Percentiles rank a stretch among this genome's conserved stretches.
phyloP scores from a whole-genome alignment of 2,797 vertebrate species.

The Amphiprion clarkii region DNA sequence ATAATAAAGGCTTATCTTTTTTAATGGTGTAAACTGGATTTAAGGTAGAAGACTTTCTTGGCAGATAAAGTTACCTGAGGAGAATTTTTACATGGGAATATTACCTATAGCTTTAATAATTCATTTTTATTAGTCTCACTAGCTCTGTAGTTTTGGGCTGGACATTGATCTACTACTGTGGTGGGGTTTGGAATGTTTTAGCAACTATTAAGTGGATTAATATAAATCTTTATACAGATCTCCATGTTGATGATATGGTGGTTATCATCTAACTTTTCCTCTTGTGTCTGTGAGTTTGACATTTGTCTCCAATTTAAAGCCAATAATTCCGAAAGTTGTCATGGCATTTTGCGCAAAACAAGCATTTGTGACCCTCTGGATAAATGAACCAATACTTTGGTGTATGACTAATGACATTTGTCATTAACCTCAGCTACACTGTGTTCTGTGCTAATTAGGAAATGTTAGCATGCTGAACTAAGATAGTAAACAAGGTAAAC shows the following conservation, averaged over 20 bases:
- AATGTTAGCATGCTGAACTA: not conserved
- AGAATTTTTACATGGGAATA: not conserved
- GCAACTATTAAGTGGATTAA: not conserved
- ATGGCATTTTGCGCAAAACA: not conserved
- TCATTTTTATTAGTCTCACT: not conserved
- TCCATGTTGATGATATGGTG: not conserved
- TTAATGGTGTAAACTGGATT: slow-evolving; percentile 3
- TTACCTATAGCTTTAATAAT: not conserved
- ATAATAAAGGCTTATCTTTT: too few species aligned
- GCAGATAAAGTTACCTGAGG: not conserved
- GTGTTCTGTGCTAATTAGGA: not conserved
- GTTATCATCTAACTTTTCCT: not conserved
- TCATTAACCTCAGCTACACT: not conserved
- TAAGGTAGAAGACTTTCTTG: not conserved
- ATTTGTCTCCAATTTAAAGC: not conserved
- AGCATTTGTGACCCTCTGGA: not conserved
- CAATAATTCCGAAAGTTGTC: not conserved
- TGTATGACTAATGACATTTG: not conserved
- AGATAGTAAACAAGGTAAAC: not conserved
- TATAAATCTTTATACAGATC: not conserved
- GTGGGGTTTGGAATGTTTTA: too few species aligned
- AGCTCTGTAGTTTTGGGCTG: not conserved
- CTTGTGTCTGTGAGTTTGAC: not conserved
- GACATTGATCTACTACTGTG: too few species aligned
- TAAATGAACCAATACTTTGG: not conserved